Base-by-base conservation (phyloP, 2,113 vertebrate species). In the Diglossa brunneiventris region DNA sequence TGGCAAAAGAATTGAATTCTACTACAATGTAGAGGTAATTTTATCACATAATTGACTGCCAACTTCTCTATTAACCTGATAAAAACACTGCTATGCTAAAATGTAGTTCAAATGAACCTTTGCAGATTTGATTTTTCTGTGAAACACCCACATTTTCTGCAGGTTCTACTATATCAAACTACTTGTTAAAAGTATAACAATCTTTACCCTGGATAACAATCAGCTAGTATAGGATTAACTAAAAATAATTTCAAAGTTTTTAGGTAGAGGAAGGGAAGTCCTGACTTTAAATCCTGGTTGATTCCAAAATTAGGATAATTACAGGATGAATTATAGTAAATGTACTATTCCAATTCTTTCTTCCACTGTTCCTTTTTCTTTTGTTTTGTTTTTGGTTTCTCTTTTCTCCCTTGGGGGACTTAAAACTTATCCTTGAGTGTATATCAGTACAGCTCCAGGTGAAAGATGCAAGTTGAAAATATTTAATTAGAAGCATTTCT, bases 41-140 rank as follows among this genome's bases (percentile, higher is more conserved):
- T 90, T 81, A 33, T 67, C 55, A 70, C 19, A 59, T 80, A 94
- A 87, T 78, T 86, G 42, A 63, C 59, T 83, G 26, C 73, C 81
- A 68, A 49, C 72, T 86, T 93, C 46, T 80, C 72, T 79, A 68
- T 89, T 91, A 93, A 83, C 53, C 78, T 87, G 84, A 82, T 93
- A 90, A 84, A 96, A 93, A 83, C 80, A 11, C 23, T 89, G 42
- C 28, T 16, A 75, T 78, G 35, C 39, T 77, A 68, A 93, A 94
- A 89, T 35, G 64, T 21, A 14, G 35, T 80, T 93, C 68, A 86
- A 93, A 93, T 63, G 35, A 93, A 92, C 47, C 49, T 80, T 67
- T 73, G 52, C 18, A 67, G 35, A 53, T 83, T 80, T 93, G 72
- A 77, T 86, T 74, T 89, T 88, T 81, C 59, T 70, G 9, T 50